Base-by-base conservation (phyloP, 1,140 invertebrate genomes). In the Rhopalosiphum maidis region DNA sequence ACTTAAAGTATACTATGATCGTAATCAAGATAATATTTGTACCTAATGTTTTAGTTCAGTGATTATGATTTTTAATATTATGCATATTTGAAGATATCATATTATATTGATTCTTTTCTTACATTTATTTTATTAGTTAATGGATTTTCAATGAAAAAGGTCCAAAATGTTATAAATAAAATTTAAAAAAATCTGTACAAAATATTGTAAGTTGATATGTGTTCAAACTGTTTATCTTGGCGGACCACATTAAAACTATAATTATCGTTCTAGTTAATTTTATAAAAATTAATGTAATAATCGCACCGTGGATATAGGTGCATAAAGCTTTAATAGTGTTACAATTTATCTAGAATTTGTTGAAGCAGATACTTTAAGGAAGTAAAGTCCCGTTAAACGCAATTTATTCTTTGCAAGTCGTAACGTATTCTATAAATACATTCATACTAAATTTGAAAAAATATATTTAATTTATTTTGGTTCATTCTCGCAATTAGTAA, bases 181-280 rank as follows among this genome's bases (percentile, higher is more conserved):
- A 68, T 68, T 68, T 7, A 11, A 68, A 68, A 68, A 68, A 68
- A 68, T 18, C 23, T 25, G 25, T 68, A 68, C 30, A 18, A 68
- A 68, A n/a, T 15, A 85, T 85, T 85, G 82, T 85, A 85, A 85
- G 82, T 85, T 85, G 37, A 85, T 85, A 85, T 85, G 82, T 25
- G 9, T 9, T 87, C 43, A 48, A 43, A 87, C 25, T n/a, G 85
- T n/a, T n/a, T 48, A 48, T 48, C 25, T n/a, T 48, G 43, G 86
- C 43, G 43, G 43, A 22, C 43, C 18, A 87, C 18, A 15, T 87
- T 51, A 48, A 87, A 48, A 87, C 25, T 48, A 46, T 86, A 46
- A 48, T 87, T 48, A 48, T 87, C 86, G 1, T 87, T 48, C 18
- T 30, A 87, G 43, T 87, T 85, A 41, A 41, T 87, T 87, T 46